Base-by-base conservation (phyloP, 2,797 vertebrate genomes). In the Sebastes trivittatus region DNA sequence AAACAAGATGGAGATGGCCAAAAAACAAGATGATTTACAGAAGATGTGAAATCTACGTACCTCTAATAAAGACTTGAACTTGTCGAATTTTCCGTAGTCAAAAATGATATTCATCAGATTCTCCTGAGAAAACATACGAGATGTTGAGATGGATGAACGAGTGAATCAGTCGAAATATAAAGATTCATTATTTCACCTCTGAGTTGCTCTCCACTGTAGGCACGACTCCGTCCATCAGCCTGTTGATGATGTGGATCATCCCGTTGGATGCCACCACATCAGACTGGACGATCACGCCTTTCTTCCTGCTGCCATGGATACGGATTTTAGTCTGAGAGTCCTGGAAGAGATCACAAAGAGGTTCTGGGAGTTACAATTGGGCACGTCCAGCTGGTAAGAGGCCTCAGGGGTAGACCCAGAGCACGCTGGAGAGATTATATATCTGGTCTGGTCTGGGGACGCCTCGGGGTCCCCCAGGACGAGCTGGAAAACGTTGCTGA, bases 201-300 rank as follows among this genome's bases (percentile, higher is more conserved):
- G 20, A 11, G 46, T 54, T 92, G 67, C 97, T 95, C 69, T 96
- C 89, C 77, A 98, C 95, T 0, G 94, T 96, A 54, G 97, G 93
- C 0, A 89, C 75, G 11, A 96, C 66, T 0, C 89, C 95, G 86
- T 98, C 97, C 96, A 99, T 95, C 77, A 97, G 93, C 90, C 94
- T 96, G 74, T 95, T 97, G 30, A 97, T 94, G 70, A 99, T 90
- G 75, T 99, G 98, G 63, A 99, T 90, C 77, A 99, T 93, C 65
- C 98, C 98, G 7, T 99, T 99, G 61, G 96, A 97, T 22, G 97
- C 97, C 10, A 97, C 61, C 7, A 98, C 74, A 77, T 98, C 94
- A 0, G 96, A 91, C 71, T 96, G 93, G 49, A 98, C 6, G 63
- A 99, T 87, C 22, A 78, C 91, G 2, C 90, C 95, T 85, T 90